Percentiles rank a stretch among this genome's conserved stretches.
phyloP scores from a whole-genome alignment of 2,797 vertebrate species.

The Lemur catta region DNA sequence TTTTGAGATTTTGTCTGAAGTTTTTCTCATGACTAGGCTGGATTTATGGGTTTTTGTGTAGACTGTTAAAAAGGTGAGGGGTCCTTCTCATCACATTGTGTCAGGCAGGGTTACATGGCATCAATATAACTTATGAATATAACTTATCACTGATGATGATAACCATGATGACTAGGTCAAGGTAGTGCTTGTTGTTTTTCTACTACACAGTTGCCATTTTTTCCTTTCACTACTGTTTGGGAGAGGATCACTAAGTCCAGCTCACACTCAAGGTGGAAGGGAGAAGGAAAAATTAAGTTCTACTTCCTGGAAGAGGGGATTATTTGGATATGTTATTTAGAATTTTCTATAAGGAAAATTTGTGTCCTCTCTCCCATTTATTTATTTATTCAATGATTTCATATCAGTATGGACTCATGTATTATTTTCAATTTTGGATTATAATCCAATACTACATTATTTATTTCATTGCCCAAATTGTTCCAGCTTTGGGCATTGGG shows the following conservation, averaged over 20 bases:
- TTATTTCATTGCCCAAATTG: background rate
- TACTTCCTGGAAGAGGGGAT: background rate
- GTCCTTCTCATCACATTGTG: background rate
- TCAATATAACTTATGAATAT: background rate
- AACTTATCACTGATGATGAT: background rate
- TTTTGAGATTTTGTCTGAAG: constrained; percentile 5
- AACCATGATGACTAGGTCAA: background rate
- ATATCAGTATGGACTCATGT: background rate
- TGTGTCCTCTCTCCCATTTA: background rate
- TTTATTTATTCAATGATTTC: background rate
- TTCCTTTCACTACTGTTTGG: background rate
- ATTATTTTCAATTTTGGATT: background rate
- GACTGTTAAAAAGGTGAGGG: background rate
- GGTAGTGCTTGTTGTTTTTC: background rate
- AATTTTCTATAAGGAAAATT: background rate
- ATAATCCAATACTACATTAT: background rate
- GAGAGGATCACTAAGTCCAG: background rate
- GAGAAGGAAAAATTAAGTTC: background rate
- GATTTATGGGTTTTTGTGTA: background rate
- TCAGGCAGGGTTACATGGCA: background rate
- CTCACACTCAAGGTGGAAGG: background rate
- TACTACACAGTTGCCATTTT: background rate
- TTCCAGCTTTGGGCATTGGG: background rate
- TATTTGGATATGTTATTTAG: background rate
- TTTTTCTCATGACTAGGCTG: background rate